Base-by-base conservation (phyloP, 1,140 invertebrate species). In the Caenorhabditis latens region DNA sequence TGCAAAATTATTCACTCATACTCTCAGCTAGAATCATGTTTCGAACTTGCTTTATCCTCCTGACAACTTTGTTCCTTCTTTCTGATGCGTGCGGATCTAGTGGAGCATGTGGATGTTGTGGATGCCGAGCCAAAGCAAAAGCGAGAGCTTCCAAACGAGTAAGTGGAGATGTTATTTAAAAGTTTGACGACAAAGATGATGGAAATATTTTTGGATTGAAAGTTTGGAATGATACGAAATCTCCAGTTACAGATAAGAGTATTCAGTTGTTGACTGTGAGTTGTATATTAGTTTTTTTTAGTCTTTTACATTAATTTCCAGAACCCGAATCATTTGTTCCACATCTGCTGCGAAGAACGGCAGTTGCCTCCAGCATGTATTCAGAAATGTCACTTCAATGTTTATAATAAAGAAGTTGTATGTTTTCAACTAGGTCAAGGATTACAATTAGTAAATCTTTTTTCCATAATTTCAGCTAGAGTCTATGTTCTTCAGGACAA, bases 261-360 rank as follows among this genome's bases (percentile, higher is more conserved):
- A 53, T 75, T 43, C 48, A 58, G 40, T 40, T 58, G 24, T 71
- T 86, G 50, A 84, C 65, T 5, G 87, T 88, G 58, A 71, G 57
- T 82, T 43, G 21, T 16, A 11, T 24, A 19, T 21, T 16, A 19
- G 7, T 8, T 9, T 14, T 32, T n/a, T 63, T 9, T 7, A n/a
- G 19, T 32, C 9, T 32, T 14, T n/a, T 6, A 24, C 24, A 24
- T 4, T 32, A 32, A 32, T 32, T 63, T 63, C 6, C 75, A 88
- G 87, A 88, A 88, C 46, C 87, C 87, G 13, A 88, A 88, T 32
- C 86, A 61, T 67, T 63, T 88, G 43, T 88, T 88, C 75, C 67
- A 84, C 71, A 65, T 85, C 13, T 88, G 87, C 67, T 88, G 87
- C 53, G 83, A 84, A 42, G 87, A 88, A 19, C 48, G 87, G 24